Percentiles rank a stretch among this genome's conserved stretches.
These are phyloP conservation scores for Sminthurides aquaticus DNA, from an alignment of 2,888 invertebrate genomes.

Conservation along the genomic window DNA sequence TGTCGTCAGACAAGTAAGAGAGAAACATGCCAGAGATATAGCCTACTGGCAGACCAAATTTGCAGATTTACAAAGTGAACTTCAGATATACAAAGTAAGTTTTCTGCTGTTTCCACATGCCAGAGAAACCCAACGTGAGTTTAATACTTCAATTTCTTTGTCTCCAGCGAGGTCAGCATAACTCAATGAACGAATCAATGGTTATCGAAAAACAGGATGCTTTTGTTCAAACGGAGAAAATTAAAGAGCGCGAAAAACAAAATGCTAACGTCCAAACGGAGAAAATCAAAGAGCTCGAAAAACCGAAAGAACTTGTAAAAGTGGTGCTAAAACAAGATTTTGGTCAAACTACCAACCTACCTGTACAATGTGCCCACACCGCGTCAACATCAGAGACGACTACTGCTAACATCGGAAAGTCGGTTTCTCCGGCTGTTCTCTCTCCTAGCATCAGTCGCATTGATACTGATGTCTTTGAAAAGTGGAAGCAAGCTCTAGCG, in stretches of 20 bases:
- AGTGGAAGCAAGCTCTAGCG: slow-evolving; percentile 11
- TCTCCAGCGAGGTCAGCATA: background rate
- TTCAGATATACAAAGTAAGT: slow-evolving; percentile 31
- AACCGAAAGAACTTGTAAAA: too few relatives aligned
- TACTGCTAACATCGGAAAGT: background rate
- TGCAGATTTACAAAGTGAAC: slow-evolving; percentile 32
- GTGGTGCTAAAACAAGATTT: background rate
- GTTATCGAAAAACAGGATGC: background rate
- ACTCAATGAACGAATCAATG: background rate
- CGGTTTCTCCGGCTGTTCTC: background rate
- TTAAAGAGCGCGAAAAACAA: background rate
- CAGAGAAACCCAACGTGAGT: background rate
- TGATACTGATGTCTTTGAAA: slow-evolving; percentile 1
- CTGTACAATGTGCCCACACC: too few relatives aligned
- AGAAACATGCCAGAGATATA: slow-evolving; percentile 36
- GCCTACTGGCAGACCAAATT: slow-evolving; percentile 31
- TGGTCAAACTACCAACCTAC: background rate
- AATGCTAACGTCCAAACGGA: background rate
- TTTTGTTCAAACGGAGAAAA: background rate
- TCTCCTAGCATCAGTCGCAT: background rate
- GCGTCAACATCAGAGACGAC: background rate
- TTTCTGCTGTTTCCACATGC: background rate
- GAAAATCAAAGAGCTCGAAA: background rate
- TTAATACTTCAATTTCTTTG: background rate
- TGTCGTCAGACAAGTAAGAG: slow-evolving; percentile 35